phyloP scores from a whole-genome alignment of 1,140 invertebrate genomes.

The Akabosia matsudoensis region DNA sequence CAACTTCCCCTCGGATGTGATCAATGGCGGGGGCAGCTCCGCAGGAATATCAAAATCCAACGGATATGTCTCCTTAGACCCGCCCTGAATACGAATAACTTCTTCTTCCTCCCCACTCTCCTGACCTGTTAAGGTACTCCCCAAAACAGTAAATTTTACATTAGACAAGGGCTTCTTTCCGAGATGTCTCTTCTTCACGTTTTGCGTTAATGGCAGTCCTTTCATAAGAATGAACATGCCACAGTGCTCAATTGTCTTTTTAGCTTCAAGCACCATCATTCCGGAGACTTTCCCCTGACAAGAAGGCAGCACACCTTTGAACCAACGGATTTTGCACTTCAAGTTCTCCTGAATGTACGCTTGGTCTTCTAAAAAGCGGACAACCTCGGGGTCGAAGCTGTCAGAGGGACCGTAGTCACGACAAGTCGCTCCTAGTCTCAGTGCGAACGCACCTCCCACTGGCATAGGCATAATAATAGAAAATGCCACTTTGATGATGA shows the following conservation, averaged over 20 bases:
- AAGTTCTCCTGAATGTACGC: too few relatives aligned
- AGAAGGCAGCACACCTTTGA: too few relatives aligned
- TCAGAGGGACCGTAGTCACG: too few relatives aligned
- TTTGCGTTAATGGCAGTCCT: background rate
- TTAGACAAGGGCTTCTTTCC: background rate
- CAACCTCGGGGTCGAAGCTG: too few relatives aligned
- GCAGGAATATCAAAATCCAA: background rate
- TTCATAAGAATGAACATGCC: background rate
- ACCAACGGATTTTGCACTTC: too few relatives aligned
- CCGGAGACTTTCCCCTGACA: background rate
- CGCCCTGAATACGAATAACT: background rate
- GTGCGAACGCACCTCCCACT: too few relatives aligned
- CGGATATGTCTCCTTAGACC: background rate
- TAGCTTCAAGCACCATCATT: background rate
- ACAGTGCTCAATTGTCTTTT: background rate
- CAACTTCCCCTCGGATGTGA: background rate
- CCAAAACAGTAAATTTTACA: background rate
- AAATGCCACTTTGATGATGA: too few relatives aligned
- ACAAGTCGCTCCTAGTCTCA: too few relatives aligned
- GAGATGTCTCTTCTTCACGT: background rate
- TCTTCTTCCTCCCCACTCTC: background rate
- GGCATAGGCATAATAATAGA: too few relatives aligned
- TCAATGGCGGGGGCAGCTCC: background rate
- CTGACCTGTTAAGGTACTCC: background rate
- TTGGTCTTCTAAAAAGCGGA: too few relatives aligned